These are phyloP conservation scores for Mungos mungo DNA, from an alignment of 2,113 vertebrate genomes.

Conservation along the genomic window DNA sequence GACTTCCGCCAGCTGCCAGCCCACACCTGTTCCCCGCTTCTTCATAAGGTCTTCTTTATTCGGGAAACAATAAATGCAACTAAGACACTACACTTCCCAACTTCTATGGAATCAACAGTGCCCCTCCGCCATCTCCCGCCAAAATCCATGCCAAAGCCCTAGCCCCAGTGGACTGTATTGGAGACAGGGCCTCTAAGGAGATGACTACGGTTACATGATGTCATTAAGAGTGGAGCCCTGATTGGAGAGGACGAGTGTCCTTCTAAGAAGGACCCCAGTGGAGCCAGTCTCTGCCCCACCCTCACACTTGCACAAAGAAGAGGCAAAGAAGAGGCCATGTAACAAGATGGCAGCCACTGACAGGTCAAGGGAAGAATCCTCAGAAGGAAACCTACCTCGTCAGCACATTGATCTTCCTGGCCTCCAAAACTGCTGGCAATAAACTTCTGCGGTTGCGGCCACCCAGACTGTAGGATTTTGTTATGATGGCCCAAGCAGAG, in stretches of 20 bases:
- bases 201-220: background rate
- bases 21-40: background rate
- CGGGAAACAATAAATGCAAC: background rate
- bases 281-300: background rate
- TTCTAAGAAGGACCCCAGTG: background rate
- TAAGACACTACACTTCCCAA: background rate
- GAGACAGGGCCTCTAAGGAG: background rate
- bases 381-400: background rate
- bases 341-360: background rate
- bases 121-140: background rate
- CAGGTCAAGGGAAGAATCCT: background rate
- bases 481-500: background rate
- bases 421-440: background rate
- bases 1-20: background rate
- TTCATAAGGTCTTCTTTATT: background rate
- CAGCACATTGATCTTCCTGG: background rate
- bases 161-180: background rate
- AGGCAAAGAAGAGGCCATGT: background rate
- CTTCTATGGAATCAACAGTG: background rate
- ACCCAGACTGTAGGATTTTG: background rate
- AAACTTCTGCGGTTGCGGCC: background rate
- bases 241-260: background rate
- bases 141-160: background rate
- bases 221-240: background rate
- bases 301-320: background rate